Conservation (phyloP, 2,888 invertebrate species). For the Julus scanicus region DNA sequence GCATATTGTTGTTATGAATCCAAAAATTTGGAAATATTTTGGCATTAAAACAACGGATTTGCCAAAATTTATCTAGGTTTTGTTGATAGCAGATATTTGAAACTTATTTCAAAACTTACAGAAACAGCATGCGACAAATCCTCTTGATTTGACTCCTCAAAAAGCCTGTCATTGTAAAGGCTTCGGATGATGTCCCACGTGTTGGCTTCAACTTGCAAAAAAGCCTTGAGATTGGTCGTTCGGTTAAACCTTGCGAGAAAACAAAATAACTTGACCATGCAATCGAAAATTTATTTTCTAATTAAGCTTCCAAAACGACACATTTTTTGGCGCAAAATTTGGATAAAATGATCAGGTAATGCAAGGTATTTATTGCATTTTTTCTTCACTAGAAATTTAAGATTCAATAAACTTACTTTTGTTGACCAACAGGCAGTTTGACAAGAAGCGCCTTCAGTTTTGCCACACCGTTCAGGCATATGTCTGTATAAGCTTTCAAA, state of each 20-base stretch:
- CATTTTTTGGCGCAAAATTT: no score
- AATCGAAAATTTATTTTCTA: not conserved
- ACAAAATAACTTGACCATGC: conserved; percentile 72
- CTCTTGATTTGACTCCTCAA: conserved; percentile 62
- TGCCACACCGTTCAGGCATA: conserved; percentile 22
- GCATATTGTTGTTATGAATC: no score
- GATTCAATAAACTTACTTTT: conserved; percentile 52
- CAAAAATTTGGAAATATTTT: no score
- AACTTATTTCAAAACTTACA: conserved; percentile 22
- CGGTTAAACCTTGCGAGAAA: conserved; percentile 66
- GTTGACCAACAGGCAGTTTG: conserved; percentile 44
- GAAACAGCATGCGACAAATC: conserved; percentile 46
- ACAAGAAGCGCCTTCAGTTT: conserved; percentile 36
- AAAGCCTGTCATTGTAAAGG: conserved; percentile 82
- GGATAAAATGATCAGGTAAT: no score
- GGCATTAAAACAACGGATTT: no score
- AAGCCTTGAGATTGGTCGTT: conserved; percentile 64
- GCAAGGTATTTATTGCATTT: no score
- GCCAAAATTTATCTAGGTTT: no score
- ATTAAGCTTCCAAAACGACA: no score
- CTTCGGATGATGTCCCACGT: conserved; percentile 88
- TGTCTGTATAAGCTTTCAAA: conserved; percentile 20
- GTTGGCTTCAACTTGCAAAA: conserved; percentile 82
- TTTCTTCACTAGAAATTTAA: no score
- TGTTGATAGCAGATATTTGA: no score